A percentile compares a stretch with the other conserved stretches of the same genome.
phyloP scores from a whole-genome alignment of 2,113 vertebrate genomes.

The Labeo catla region DNA sequence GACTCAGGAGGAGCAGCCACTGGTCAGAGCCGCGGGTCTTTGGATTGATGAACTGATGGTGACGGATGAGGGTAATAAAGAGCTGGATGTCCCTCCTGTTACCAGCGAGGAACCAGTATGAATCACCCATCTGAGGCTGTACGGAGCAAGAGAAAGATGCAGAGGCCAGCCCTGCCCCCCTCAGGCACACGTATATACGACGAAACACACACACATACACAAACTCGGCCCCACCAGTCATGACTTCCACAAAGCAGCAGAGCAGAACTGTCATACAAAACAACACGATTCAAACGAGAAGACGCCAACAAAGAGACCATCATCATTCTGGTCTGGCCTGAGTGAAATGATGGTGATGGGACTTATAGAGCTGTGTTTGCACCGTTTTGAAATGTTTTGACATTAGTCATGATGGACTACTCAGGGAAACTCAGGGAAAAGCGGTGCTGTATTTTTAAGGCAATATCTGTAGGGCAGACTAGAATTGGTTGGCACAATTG shows the following conservation, averaged over 20 bases:
- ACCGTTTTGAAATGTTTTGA: slow-evolving; percentile 37
- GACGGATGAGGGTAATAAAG: slow-evolving; percentile 82
- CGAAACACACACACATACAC: slow-evolving; percentile 5
- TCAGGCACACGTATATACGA: background rate
- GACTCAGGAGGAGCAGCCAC: slow-evolving; percentile 57
- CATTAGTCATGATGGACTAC: slow-evolving; percentile 36
- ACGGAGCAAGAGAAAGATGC: slow-evolving; percentile 58
- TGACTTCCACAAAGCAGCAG: slow-evolving; percentile 56
- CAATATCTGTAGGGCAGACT: slow-evolving; percentile 55
- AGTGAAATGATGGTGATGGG: slow-evolving; percentile 12
- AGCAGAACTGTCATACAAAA: slow-evolving; percentile 50
- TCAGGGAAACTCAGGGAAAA: slow-evolving; percentile 10
- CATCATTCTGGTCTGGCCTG: slow-evolving; percentile 31
- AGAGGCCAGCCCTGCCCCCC: slow-evolving; percentile 6
- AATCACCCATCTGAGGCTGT: slow-evolving; percentile 75
- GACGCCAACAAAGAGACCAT: slow-evolving; percentile 51
- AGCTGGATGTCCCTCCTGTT: slow-evolving; percentile 79
- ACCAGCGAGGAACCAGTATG: slow-evolving; percentile 75
- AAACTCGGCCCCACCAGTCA: background rate
- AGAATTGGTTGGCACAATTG: background rate
- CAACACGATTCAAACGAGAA: slow-evolving; percentile 52
- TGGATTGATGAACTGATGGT: slow-evolving; percentile 78
- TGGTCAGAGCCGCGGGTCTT: slow-evolving; percentile 67
- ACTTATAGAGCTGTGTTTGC: slow-evolving; percentile 26
- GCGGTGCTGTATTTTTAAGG: slow-evolving; percentile 42